Conservation (phyloP, 1,140 invertebrate genomes). For the Lysiphlebus fabarum region DNA sequence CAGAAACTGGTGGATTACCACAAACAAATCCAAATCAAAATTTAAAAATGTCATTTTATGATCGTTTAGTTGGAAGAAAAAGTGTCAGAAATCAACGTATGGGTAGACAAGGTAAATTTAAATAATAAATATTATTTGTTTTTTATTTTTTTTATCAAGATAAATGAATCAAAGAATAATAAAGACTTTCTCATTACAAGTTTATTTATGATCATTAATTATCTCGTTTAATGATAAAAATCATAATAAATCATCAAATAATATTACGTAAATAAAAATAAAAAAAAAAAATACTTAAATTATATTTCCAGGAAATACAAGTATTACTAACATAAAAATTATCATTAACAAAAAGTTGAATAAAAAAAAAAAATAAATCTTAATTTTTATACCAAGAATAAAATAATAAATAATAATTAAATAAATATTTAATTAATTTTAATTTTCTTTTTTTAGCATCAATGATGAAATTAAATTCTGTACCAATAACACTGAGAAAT, state of each 20-base stretch:
- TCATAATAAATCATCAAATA: neutral
- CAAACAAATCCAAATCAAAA: constrained; percentile 45
- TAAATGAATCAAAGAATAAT: no score
- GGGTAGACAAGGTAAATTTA: constrained; percentile 62
- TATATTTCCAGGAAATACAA: neutral
- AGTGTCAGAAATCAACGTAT: constrained; percentile 67
- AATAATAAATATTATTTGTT: no score
- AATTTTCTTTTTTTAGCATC: constrained; percentile 50
- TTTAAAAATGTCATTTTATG: constrained; percentile 76
- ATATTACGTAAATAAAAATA: neutral
- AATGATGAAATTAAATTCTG: constrained; percentile 64
- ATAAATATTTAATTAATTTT: no score
- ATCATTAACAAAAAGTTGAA: no score
- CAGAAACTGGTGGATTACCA: constrained; percentile 62
- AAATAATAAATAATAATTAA: no score
- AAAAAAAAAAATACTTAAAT: constrained; percentile 2
- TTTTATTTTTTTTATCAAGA: no score
- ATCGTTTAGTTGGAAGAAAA: constrained; percentile 74
- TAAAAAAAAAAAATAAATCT: no score
- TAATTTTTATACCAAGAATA: no score
- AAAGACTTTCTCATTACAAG: no score
- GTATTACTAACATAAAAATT: no score
- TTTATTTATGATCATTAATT: constrained; percentile 1
- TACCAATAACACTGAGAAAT: constrained; percentile 67
- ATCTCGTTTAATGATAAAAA: neutral